Evolutionary conservation across 2,888 invertebrate genomes (phyloP).

Genomic region (Selenia dentaria): DNA sequence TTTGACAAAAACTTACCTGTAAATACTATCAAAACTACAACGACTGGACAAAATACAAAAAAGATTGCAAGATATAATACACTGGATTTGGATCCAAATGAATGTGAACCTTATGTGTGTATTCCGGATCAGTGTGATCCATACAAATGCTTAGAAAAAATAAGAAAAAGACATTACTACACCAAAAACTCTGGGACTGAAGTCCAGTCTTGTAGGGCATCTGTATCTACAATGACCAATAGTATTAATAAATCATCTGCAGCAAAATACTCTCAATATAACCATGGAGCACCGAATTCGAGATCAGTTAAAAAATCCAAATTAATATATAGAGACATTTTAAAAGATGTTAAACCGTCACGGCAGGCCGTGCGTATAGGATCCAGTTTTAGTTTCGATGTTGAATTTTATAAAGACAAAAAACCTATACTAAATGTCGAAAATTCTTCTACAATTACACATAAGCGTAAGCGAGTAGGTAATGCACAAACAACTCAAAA

Average conservation of each 20-base stretch:
- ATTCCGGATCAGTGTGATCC: slow-evolving; percentile 49
- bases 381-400: slow-evolving; percentile 45
- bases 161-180: slow-evolving; percentile 36
- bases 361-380: slow-evolving; percentile 42
- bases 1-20: not conserved
- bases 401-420: slow-evolving; percentile 44
- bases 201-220: not conserved
- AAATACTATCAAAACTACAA: not conserved
- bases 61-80: not conserved
- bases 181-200: not conserved
- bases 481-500: not conserved
- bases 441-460: not conserved
- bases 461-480: not conserved
- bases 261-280: not conserved
- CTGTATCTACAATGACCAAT: slow-evolving; percentile 12
- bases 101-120: slow-evolving; percentile 51
- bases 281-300: not conserved
- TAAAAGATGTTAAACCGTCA: not conserved
- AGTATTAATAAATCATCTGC: slow-evolving; percentile 10
- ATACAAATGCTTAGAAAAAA: slow-evolving; percentile 42
- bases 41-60: slow-evolving; percentile 2
- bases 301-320: not conserved
- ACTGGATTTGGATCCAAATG: slow-evolving; percentile 35
- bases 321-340: not conserved
- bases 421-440: not conserved